Percentiles rank a stretch among this genome's conserved stretches.
Evolutionary conservation across 2,113 vertebrate genomes (phyloP).

Genomic region (Deroptyus accipitrinus): DNA sequence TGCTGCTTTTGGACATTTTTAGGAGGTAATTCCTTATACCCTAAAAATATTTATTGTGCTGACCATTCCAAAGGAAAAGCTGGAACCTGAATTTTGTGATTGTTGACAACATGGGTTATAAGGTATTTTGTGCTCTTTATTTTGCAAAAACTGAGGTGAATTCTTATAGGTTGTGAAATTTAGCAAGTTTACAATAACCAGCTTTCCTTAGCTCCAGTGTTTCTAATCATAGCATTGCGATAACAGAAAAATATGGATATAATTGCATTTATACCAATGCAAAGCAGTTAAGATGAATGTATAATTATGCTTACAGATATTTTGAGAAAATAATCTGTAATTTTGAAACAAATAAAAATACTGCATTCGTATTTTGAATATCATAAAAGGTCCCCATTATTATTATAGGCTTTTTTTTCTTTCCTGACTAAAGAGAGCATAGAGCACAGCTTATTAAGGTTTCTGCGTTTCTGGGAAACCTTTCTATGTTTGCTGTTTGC

Average conservation of each 20-base stretch:
- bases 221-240: background rate
- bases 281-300: background rate
- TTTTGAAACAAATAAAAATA: background rate
- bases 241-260: background rate
- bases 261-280: background rate
- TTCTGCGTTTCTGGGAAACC: background rate
- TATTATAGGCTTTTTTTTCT: background rate
- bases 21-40: background rate
- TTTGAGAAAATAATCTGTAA: background rate
- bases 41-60: background rate
- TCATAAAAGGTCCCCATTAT: background rate
- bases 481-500: background rate
- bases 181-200: background rate
- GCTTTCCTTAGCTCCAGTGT: background rate
- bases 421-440: background rate
- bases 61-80: background rate
- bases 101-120: background rate
- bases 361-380: background rate
- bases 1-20: background rate
- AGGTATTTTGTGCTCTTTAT: background rate
- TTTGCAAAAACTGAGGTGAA: background rate
- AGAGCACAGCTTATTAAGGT: background rate
- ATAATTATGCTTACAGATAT: background rate
- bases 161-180: background rate
- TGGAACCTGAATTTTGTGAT: background rate